Base-by-base conservation (phyloP, 2,797 vertebrate species). In the Pteropus rufus region DNA sequence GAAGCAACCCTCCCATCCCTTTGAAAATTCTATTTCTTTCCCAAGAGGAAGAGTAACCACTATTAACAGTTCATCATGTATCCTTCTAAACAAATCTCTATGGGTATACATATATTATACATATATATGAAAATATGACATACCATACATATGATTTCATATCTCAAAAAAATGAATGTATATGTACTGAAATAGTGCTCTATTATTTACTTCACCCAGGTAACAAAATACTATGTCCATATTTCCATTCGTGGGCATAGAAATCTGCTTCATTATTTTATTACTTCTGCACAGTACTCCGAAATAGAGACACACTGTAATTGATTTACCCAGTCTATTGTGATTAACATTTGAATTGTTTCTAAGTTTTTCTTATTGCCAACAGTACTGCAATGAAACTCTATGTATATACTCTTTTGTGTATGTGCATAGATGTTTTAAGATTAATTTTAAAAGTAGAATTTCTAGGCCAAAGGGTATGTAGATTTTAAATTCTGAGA, bases 21-120 rank as follows among this genome's bases (percentile, higher is more conserved):
- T 64, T 77, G 62, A 88, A 93, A 83, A 89, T 75, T 88, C 34
- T 67, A 46, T 90, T 88, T 14, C 54, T 89, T 87, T 83, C 56
- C 16, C 31, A 39, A 83, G 36, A 92, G 34, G 31, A 96, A 91
- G 34, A 83, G 3, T 34, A 86, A 67, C 10, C 10, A 16, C 36
- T 92, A 79, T 70, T 75, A 94, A 83, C 23, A 56, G 26, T 75
- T 46, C 79, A 3, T 3, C 84, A 9, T 84, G 15, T 56, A 75
- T 69, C 26, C 54, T 87, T 85, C n/a, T 52, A 92, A 60, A 86
- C 56, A 85, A 80, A 92, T 80, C 34, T 73, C 44, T 64, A 26
- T 70, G 21, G 10, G 58, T 39, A 18, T 24, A 39, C 34, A 58
- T 58, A 44, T 21, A 72, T 79, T 56, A 69, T 44, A 60, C 3